Evolutionary conservation across 2,797 vertebrate species (phyloP), one percentile per base, ranked within the genome.

Genomic region (Macropodus opercularis): DNA sequence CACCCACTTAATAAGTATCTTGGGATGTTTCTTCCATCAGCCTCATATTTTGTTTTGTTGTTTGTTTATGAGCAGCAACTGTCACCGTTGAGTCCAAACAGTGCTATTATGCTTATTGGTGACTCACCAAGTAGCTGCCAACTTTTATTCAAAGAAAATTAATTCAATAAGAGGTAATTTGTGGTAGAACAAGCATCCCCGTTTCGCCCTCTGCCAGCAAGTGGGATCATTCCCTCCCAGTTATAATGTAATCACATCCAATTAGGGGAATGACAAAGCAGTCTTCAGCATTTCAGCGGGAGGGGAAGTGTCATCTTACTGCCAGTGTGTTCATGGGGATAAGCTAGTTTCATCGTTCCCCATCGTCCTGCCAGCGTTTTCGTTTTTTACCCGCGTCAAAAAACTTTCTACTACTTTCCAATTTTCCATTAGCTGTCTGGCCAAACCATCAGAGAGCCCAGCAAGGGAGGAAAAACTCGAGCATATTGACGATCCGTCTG

Each of bases 241-340:
- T 79, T 82, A 74, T 66, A 85, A 77, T 75, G 69, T 78, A 87
- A 88, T 89, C 77, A 81, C 68, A 64, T 84, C 60, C 78, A 90
- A 85, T 90, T 87, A 84, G 63, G 38, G 27, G 48, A 77, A 79
- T 74, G 83, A 85, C 77, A 87, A 70, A 81, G 77, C 43, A n/a
- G 63, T 60, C 55, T 67, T 81, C 66, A 73, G 65, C 43, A 3
- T 71, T 82, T 69, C 29, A n/a, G 73, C 62, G 18, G 65, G 77
- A 77, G 69, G 69, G 62, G 48, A 80, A 43, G 79, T 83, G 74
- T 83, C 84, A 69, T 83, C 72, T 86, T 79, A 82, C 75, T 41
- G 65, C 38, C 71, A 48, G 53, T 63, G 56, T 75, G 53, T 69
- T 76, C 22, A 3, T 22, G 15, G 36, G 79, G 76, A 79, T 77